Evolutionary conservation across 1,140 invertebrate genomes (phyloP).

Genomic region (Ceratitis capitata): DNA sequence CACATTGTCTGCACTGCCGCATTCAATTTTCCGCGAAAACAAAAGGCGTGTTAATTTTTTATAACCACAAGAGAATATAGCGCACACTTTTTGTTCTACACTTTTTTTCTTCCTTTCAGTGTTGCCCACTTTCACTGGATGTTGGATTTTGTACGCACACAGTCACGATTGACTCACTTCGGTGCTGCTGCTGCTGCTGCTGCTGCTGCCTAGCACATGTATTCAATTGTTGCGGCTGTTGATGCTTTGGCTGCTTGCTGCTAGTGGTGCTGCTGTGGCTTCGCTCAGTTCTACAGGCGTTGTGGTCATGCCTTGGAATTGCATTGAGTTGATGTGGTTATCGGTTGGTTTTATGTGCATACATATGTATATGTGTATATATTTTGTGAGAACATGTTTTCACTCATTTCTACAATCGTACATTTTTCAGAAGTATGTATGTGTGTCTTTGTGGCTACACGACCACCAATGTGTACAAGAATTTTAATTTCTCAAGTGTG

Average conservation of each 20-base stretch:
- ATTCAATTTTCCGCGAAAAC: slow-evolving; percentile 30
- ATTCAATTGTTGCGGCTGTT: slow-evolving; percentile 19
- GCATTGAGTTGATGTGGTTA: slow-evolving; percentile 27
- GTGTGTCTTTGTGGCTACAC: neutral
- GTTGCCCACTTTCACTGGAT: neutral
- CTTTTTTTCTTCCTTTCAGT: neutral
- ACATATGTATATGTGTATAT: neutral
- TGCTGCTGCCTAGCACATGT: neutral
- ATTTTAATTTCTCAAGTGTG: slow-evolving; percentile 32
- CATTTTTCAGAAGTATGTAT: neutral
- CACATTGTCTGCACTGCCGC: slow-evolving; percentile 11
- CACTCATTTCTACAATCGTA: neutral
- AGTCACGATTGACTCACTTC: neutral
- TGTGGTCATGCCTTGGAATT: slow-evolving; percentile 13
- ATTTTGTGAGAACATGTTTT: neutral
- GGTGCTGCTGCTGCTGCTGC: neutral
- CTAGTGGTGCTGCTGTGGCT: neutral
- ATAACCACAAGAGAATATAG: slow-evolving; percentile 9
- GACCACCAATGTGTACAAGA: slow-evolving; percentile 16
- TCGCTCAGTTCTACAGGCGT: neutral
- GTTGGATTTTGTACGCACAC: neutral
- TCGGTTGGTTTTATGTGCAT: neutral
- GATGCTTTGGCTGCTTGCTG: neutral
- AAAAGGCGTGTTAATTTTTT: slow-evolving; percentile 38
- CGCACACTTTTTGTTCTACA: neutral